Conservation (phyloP, 2,888 invertebrate species). For the Microctonus hyperodae region DNA sequence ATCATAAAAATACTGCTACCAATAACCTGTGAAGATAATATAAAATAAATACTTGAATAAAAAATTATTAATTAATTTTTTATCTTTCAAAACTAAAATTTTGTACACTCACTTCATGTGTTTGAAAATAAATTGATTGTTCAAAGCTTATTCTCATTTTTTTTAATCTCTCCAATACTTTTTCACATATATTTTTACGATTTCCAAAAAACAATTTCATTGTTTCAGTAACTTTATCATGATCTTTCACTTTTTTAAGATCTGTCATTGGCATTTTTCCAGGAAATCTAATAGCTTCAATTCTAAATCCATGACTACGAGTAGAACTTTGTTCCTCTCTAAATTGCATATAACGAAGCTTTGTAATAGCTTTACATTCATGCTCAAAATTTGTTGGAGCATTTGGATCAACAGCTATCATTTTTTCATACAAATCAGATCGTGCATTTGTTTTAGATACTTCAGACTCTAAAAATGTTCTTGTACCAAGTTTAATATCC, state of each 20-base stretch:
- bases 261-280: conserved; percentile 85
- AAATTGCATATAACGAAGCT: conserved; percentile 96
- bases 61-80: conserved; percentile 14
- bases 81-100: conserved; percentile 7
- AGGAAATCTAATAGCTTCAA: conserved; percentile 92
- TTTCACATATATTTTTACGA: conserved; percentile 71
- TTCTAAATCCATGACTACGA: conserved; percentile 90
- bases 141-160: conserved; percentile 83
- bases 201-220: conserved; percentile 78
- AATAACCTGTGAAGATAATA: conserved; percentile 68
- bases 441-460: conserved; percentile 87
- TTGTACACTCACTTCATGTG: conserved; percentile 74
- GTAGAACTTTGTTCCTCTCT: conserved; percentile 93
- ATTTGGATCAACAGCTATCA: conserved; percentile 87
- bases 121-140: conserved; percentile 82
- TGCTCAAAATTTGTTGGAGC: conserved; percentile 89
- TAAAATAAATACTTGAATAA: not conserved
- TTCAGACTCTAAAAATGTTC: conserved; percentile 95
- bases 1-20: conserved; percentile 94
- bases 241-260: conserved; percentile 84
- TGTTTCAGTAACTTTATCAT: conserved; percentile 76
- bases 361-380: conserved; percentile 84
- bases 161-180: conserved; percentile 76
- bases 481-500: conserved; percentile 96
- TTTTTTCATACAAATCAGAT: conserved; percentile 91